These are phyloP conservation scores for Pangasius krempfi DNA, from an alignment of 2,797 vertebrate genomes.

Conservation along the genomic window DNA sequence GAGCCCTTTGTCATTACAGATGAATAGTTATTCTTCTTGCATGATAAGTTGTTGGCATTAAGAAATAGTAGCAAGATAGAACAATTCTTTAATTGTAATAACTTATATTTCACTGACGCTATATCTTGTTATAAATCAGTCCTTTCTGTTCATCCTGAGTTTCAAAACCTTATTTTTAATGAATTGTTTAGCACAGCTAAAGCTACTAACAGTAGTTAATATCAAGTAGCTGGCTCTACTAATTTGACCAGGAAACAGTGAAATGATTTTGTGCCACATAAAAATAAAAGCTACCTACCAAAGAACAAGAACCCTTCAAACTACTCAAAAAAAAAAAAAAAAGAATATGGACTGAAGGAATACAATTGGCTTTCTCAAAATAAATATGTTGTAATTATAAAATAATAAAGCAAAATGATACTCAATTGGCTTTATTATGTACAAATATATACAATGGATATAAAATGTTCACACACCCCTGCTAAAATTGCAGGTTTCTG, in stretches of 20 bases:
- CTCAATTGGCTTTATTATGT: not conserved
- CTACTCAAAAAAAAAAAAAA: not conserved
- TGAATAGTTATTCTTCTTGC: not conserved
- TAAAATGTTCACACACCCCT: not conserved
- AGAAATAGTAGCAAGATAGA: not conserved
- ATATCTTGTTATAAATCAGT: not conserved
- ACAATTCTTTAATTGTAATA: not conserved
- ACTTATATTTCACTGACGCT: not conserved
- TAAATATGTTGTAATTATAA: not conserved
- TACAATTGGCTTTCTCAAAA: not conserved
- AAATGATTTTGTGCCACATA: not conserved
- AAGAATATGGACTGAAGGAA: not conserved
- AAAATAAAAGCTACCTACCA: not conserved
- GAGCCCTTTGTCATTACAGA: not conserved
- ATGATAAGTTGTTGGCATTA: not conserved
- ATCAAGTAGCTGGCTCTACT: not conserved
- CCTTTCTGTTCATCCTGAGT: not conserved
- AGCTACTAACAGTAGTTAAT: not conserved
- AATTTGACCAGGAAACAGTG: not conserved
- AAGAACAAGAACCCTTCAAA: not conserved
- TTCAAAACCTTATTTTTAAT: not conserved
- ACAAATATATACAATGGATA: not conserved
- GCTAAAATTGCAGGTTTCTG: not conserved
- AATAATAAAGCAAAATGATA: not conserved
- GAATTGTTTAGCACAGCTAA: not conserved